Conservation (phyloP, 2,888 invertebrate genomes). For the Phlogophora meticulosa region DNA sequence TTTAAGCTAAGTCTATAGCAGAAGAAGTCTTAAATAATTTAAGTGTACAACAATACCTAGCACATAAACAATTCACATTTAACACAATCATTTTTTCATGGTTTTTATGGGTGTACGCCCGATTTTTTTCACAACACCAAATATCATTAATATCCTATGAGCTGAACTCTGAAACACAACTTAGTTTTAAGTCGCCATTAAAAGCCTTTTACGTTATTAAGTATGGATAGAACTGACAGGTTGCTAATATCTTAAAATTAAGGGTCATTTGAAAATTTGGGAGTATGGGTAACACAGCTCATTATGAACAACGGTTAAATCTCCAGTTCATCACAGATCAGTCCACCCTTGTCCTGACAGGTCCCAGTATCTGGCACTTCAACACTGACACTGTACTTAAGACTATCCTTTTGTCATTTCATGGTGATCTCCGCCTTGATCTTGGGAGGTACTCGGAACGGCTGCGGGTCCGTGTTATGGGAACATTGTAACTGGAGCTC, state of each 20-base stretch:
- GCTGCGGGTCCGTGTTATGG: constrained; percentile 65
- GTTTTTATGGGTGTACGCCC: constrained; percentile 25
- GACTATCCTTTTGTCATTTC: constrained; percentile 80
- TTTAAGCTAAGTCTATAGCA: constrained; percentile 16
- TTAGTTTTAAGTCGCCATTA: not conserved
- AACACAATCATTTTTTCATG: constrained; percentile 27
- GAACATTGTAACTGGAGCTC: constrained; percentile 81
- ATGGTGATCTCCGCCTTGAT: constrained; percentile 84
- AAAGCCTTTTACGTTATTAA: too few relatives aligned
- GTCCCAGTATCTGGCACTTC: constrained; percentile 63
- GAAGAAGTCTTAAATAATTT: constrained; percentile 1
- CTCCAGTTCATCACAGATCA: constrained; percentile 57
- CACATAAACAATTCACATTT: constrained; percentile 10
- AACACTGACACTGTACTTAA: constrained; percentile 72
- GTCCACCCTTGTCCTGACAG: not conserved
- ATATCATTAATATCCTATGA: constrained; percentile 10
- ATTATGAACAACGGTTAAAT: constrained; percentile 28
- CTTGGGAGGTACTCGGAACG: constrained; percentile 78
- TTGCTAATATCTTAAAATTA: not conserved
- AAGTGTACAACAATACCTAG: constrained; percentile 1
- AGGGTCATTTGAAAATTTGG: not conserved
- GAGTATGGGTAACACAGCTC: not conserved
- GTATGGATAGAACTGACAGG: not conserved
- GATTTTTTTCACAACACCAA: constrained; percentile 39
- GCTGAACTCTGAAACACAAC: not conserved